These are phyloP conservation scores for Polylopha cassiicola DNA, from an alignment of 2,888 invertebrate genomes.

Conservation along the genomic window DNA sequence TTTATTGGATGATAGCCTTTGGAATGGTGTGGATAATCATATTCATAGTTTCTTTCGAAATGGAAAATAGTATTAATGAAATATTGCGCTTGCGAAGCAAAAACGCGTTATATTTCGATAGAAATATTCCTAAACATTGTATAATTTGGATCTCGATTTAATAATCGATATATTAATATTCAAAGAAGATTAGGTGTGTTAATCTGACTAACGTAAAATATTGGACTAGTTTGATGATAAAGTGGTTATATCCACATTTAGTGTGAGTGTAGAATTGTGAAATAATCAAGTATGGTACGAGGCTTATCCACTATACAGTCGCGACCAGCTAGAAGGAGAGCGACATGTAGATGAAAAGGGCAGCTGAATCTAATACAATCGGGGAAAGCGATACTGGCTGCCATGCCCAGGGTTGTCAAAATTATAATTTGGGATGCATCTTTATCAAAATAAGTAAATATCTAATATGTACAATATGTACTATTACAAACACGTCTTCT, in stretches of 20 bases:
- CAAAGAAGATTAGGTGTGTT: conserved; percentile 5
- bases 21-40: conserved; percentile 74
- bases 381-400: conserved; percentile 70
- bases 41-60: conserved; percentile 70
- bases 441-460: conserved; percentile 24
- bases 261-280: conserved; percentile 17
- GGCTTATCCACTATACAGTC: conserved; percentile 60
- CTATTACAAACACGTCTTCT: no score
- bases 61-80: conserved; percentile 51
- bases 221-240: conserved; percentile 5
- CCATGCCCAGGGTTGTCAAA: conserved; percentile 54
- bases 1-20: conserved; percentile 75
- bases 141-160: conserved; percentile 17
- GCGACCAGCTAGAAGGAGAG: conserved; percentile 55
- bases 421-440: conserved; percentile 22
- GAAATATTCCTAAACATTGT: conserved; percentile 6
- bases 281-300: conserved; percentile 27
- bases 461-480: no score
- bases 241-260: conserved; percentile 9
- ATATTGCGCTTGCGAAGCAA: conserved; percentile 27
- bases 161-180: conserved; percentile 19
- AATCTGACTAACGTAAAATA: conserved; percentile 10
- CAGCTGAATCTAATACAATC: conserved; percentile 77
- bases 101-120: not conserved
- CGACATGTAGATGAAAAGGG: conserved; percentile 77